Base-by-base conservation (phyloP, 2,113 vertebrate genomes). In the Xiphias gladius region DNA sequence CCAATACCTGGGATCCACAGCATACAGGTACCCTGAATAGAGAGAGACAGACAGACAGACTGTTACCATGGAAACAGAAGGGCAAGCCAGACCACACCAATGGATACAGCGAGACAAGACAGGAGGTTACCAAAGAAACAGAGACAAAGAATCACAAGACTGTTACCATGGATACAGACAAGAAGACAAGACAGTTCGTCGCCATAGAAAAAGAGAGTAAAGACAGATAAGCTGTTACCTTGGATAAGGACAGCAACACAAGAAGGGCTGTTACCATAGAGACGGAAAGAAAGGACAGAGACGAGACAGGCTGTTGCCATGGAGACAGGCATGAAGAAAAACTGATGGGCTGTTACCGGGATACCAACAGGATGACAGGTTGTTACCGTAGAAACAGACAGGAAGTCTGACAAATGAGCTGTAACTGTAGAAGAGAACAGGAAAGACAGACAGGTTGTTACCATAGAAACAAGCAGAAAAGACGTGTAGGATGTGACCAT, bases 1-100 rank as follows among this genome's bases (percentile, higher is more conserved):
- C 95, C 95, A 0, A 46, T 11, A 5, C 66, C 80, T 0, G 95
- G 95, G 17, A 96, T 63, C 95, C 95, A 96, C 68, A 96, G 80
- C 80, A 95, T 50, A 55, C 91, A 94, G 10, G 88, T 91, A 0
- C 92, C 94, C 95, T 96, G 67, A 12, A 32, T 1, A 64, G 6
- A 83, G 7, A 61, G 9, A 88, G 4, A 70, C 7, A 73, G 28
- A 70, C 7, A 73, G 28, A 9, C 2, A 14, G 32, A 13, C 1
- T 26, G 50, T 58, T 71, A 71, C 69, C 52, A 12, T 41, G 4
- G 69, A 20, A 32, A n/a, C 50, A 37, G 19, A 70, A 8, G 20
- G 46, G 17, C 17, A 16, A 17, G 3, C 4, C 46, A 48, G 14
- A 19, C 46, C 19, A 10, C 22, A 54, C 10, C 17, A 22, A 22